These are phyloP conservation scores for Nemopilema nomurai DNA, from an alignment of 30 jellyfish, hydroid and myxozoan genomes.

Conservation along the genomic window DNA sequence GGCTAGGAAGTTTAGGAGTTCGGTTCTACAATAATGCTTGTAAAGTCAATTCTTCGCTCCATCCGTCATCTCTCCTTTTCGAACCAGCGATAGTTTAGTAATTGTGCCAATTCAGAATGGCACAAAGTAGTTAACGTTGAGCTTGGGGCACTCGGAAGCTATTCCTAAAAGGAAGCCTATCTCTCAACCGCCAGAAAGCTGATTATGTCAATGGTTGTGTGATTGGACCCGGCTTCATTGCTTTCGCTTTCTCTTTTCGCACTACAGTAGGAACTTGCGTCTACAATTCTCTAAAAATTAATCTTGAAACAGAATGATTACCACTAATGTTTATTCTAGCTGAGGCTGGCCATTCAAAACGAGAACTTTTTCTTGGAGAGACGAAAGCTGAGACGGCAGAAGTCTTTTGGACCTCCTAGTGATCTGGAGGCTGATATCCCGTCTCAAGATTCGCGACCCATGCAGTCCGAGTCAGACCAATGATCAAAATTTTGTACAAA, in stretches of 20 bases:
- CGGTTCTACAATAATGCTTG: too few relatives aligned
- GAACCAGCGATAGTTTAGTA: neutral
- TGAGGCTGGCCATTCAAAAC: conserved; percentile 74
- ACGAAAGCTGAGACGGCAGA: conserved; percentile 52
- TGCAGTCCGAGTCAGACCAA: conserved; percentile 1
- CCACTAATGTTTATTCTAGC: conserved; percentile 38
- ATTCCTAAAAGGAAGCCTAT: too few relatives aligned
- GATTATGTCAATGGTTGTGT: too few relatives aligned
- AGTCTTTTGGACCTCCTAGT: conserved; percentile 14
- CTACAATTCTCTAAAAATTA: too few relatives aligned
- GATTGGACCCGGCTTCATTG: too few relatives aligned
- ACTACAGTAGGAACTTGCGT: too few relatives aligned
- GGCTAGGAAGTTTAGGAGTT: too few relatives aligned
- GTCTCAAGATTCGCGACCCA: conserved; percentile 5
- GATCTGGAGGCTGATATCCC: conserved; percentile 36
- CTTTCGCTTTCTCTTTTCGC: too few relatives aligned
- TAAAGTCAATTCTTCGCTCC: too few relatives aligned
- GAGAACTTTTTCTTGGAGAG: conserved; percentile 63
- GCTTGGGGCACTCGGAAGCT: too few relatives aligned
- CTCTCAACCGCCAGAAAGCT: too few relatives aligned
- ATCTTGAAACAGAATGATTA: too few relatives aligned
- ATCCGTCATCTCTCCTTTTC: neutral
- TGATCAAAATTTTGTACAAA: neutral
- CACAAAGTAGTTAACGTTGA: neutral
- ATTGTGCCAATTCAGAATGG: neutral